Base-by-base conservation (phyloP, 2,888 invertebrate species). In the Candidula unifasciata region DNA sequence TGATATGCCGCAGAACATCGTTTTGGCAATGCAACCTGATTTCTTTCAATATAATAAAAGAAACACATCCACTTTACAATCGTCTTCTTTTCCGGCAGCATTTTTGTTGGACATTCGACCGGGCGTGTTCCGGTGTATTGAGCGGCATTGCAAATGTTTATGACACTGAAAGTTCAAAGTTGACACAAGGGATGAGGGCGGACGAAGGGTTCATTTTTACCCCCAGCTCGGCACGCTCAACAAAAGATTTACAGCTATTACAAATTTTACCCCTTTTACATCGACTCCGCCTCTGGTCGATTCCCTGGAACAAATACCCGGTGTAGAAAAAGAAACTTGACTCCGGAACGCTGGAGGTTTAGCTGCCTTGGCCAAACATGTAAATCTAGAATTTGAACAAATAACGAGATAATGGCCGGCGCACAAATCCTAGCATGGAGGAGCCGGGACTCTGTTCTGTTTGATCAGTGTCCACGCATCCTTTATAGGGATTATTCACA, bases 321-420 rank as follows among this genome's bases (percentile, higher is more conserved):
- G 76, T 82, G 82, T 82, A 30, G 64, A 74, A 82, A 74, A 76
- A 76, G 82, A 64, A 82, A 82, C 76, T 64, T 82, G 82, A 82
- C 74, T 76, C 82, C 82, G 73, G 60, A 52, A 35, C 35, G 64
- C 74, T 10, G 74, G 60, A 82, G 82, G 60, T 76, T 82, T 74
- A 73, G 82, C 82, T 74, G 74, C 74, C 60, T 52, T 82, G 76
- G 37, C 76, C 82, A 82, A 82, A 82, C 82, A 82, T 74, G 74
- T 57, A 76, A 64, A 66, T 66, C 74, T 74, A 82, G 82, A 82
- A 52, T 82, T 76, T 82, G 64, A 57, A 52, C 82, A 82, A 82
- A 82, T 82, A 82, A 64, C 21, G 66, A 74, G 76, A 82, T 76
- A 76, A 76, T 60, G 71, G 82, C 57, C 18, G 30, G 21, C 24